Evolutionary conservation across 2,797 vertebrate species (phyloP).

Genomic region (Dallia pectoralis): DNA sequence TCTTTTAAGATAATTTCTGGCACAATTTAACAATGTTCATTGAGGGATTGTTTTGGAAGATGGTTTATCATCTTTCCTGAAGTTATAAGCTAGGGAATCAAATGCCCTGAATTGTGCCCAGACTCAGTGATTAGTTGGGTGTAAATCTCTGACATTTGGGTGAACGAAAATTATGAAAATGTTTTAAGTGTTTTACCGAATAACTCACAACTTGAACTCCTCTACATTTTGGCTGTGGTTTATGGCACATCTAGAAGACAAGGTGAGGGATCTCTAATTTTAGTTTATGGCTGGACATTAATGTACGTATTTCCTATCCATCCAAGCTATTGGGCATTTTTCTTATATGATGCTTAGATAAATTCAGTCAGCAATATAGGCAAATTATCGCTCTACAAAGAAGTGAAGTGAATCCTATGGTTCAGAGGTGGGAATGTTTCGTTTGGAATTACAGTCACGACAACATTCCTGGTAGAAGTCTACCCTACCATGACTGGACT

Average conservation of each 20-base stretch:
- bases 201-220: slow-evolving; percentile 1
- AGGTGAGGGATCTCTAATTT: slow-evolving; percentile 29
- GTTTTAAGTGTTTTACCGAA: slow-evolving; percentile 12
- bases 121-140: slow-evolving; percentile 50
- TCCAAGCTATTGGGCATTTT: background rate
- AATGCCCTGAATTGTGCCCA: slow-evolving; percentile 39
- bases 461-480: slow-evolving; percentile 41
- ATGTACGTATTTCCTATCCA: slow-evolving; percentile 21
- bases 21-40: slow-evolving; percentile 8
- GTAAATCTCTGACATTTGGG: slow-evolving; percentile 51
- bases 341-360: background rate
- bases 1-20: background rate
- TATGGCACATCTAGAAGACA: slow-evolving; percentile 26
- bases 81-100: slow-evolving; percentile 27
- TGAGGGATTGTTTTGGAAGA: slow-evolving; percentile 6
- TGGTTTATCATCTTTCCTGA: slow-evolving; percentile 3
- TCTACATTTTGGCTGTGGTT: slow-evolving; percentile 9
- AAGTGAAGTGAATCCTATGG: background rate
- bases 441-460: slow-evolving; percentile 63
- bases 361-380: background rate
- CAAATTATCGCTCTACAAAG: background rate
- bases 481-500: slow-evolving; percentile 27
- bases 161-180: slow-evolving; percentile 58
- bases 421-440: slow-evolving; percentile 31
- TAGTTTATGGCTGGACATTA: background rate